These are phyloP conservation scores for Xestoiulus laeticollis DNA, from an alignment of 2,888 invertebrate genomes.

Conservation along the genomic window DNA sequence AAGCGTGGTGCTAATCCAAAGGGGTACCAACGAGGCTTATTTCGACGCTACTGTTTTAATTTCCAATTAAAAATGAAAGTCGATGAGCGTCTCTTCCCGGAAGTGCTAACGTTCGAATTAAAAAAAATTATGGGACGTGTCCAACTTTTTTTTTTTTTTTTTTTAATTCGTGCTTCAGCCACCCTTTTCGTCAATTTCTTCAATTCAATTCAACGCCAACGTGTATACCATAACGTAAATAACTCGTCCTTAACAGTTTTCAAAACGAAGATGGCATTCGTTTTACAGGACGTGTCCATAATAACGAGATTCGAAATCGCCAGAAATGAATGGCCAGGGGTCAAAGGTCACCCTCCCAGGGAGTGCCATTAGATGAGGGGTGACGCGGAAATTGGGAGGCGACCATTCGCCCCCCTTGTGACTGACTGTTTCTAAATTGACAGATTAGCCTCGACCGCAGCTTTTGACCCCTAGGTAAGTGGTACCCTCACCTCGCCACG, in stretches of 20 bases:
- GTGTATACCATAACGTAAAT: too few relatives aligned
- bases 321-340: background rate
- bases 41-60: background rate
- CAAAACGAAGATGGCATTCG: background rate
- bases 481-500: background rate
- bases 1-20: background rate
- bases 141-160: background rate
- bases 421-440: conserved; percentile 28
- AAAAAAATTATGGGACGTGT: conserved; percentile 30
- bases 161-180: too few relatives aligned
- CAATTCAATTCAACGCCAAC: background rate
- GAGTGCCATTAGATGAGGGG: background rate
- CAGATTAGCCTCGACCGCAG: conserved; percentile 17
- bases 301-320: background rate
- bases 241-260: background rate
- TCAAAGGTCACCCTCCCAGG: background rate
- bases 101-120: conserved; percentile 5
- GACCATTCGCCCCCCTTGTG: background rate
- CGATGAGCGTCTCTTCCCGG: background rate
- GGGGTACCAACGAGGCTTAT: too few relatives aligned
- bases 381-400: background rate
- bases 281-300: background rate
- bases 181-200: too few relatives aligned
- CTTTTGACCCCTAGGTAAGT: background rate
- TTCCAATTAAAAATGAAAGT: conserved; percentile 4